Conservation (phyloP, 2,113 vertebrate genomes). For the Ictalurus punctatus region DNA sequence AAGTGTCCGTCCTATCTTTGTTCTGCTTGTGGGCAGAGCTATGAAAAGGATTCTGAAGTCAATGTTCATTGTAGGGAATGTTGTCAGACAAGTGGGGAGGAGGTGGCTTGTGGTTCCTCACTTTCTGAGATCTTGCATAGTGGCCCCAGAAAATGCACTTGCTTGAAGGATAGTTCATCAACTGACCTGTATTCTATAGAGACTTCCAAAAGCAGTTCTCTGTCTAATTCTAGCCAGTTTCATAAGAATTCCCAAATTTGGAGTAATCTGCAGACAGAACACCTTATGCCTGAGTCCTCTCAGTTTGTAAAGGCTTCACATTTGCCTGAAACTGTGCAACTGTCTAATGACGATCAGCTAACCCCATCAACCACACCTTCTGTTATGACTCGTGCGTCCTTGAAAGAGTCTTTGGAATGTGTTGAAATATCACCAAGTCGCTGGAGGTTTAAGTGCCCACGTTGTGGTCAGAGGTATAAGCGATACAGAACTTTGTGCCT, state of each 20-base stretch:
- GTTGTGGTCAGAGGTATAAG: conserved; percentile 35
- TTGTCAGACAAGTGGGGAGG: conserved; percentile 58
- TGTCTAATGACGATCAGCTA: background rate
- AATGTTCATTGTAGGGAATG: conserved; percentile 70
- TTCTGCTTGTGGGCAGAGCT: conserved; percentile 71
- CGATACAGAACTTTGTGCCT: conserved; percentile 5
- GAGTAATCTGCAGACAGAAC: background rate
- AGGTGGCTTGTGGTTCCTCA: conserved; percentile 41
- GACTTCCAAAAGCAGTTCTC: background rate
- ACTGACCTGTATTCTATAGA: background rate
- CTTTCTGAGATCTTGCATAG: conserved; percentile 35
- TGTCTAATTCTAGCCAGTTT: background rate
- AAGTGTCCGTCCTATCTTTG: conserved; percentile 71
- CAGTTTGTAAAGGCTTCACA: background rate
- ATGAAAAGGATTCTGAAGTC: conserved; percentile 70
- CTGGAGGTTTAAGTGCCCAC: conserved; percentile 26
- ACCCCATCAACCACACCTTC: background rate
- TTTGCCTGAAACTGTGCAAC: background rate
- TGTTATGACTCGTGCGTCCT: conserved; percentile 14
- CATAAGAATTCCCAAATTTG: background rate
- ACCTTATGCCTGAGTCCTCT: background rate
- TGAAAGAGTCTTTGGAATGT: conserved; percentile 30
- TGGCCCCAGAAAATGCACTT: background rate
- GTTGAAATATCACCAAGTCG: conserved; percentile 4
- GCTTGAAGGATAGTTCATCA: background rate